phyloP scores from a whole-genome alignment of 1,140 invertebrate genomes.

The Drosophila grimshawi region DNA sequence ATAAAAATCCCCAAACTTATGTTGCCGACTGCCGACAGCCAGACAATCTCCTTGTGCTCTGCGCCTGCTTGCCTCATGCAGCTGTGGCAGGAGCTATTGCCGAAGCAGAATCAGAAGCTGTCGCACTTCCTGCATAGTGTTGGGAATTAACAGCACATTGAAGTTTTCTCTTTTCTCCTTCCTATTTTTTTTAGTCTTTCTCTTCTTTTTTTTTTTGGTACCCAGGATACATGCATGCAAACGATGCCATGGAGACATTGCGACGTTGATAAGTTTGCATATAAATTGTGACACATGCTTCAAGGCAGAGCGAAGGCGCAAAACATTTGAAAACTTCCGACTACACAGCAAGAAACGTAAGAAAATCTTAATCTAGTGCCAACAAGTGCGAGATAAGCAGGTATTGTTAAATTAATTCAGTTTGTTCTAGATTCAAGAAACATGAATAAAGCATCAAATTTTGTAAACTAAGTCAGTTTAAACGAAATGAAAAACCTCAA shows the following conservation, averaged over 20 bases:
- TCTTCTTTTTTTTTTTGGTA: constrained; percentile 3
- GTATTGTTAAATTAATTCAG: no score
- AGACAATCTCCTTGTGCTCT: constrained; percentile 12
- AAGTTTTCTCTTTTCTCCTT: constrained; percentile 29
- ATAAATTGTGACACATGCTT: constrained; percentile 78
- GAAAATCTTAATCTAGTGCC: no score
- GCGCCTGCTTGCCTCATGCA: constrained; percentile 19
- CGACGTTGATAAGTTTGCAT: constrained; percentile 81
- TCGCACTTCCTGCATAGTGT: constrained; percentile 45
- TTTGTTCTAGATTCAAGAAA: no score
- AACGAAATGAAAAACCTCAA: no score
- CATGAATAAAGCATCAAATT: no score
- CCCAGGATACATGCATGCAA: constrained; percentile 61
- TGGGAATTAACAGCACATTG: constrained; percentile 78
- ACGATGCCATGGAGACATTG: constrained; percentile 73
- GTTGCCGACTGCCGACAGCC: constrained; percentile 58
- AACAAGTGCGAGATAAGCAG: no score
- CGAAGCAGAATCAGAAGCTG: constrained; percentile 8
- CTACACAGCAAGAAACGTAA: neutral
- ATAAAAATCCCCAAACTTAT: constrained; percentile 82
- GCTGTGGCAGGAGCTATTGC: constrained; percentile 14
- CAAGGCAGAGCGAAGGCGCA: neutral
- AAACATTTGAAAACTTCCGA: constrained; percentile 51
- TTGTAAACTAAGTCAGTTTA: no score
- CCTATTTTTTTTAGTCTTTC: constrained; percentile 14